Percentiles rank a stretch among this genome's conserved stretches.
phyloP scores from a whole-genome alignment of 2,113 vertebrate genomes.

The Scophthalmus maximus region DNA sequence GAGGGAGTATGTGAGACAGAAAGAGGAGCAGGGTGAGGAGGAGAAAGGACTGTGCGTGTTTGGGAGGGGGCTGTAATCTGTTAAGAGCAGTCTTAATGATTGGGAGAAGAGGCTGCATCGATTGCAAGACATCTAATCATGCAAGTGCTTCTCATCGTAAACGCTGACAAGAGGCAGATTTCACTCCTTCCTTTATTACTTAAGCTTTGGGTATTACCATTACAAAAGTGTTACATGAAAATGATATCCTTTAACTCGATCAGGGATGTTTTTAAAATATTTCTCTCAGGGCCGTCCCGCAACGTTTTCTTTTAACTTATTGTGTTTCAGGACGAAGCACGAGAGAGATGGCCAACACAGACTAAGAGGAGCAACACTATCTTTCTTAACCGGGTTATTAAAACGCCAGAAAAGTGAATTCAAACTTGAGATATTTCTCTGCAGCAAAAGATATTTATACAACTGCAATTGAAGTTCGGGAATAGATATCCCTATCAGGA shows the following conservation, averaged over 20 bases:
- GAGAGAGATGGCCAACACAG: not conserved
- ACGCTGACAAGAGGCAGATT: slow-evolving; percentile 82
- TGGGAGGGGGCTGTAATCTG: slow-evolving; percentile 76
- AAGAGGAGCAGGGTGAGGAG: slow-evolving; percentile 57
- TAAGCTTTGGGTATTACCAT: slow-evolving; percentile 68
- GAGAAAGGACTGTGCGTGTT: slow-evolving; percentile 52
- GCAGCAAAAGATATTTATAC: not conserved
- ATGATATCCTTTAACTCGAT: slow-evolving; percentile 73
- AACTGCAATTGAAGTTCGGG: not conserved
- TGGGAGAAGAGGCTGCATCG: slow-evolving; percentile 75
- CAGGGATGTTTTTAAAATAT: slow-evolving; percentile 53
- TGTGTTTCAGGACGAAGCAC: slow-evolving; percentile 18
- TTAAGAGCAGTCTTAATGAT: slow-evolving; percentile 83
- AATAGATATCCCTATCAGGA: not conserved
- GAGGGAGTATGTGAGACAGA: slow-evolving; percentile 37
- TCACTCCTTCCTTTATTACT: slow-evolving; percentile 72
- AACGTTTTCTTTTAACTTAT: slow-evolving; percentile 1
- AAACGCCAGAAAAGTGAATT: too few relatives aligned
- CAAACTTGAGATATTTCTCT: too few relatives aligned
- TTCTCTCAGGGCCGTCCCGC: slow-evolving; percentile 6
- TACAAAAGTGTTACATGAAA: slow-evolving; percentile 78
- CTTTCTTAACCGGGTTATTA: not conserved
- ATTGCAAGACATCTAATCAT: slow-evolving; percentile 78
- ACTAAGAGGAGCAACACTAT: not conserved
- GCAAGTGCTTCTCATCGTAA: slow-evolving; percentile 80